Conservation (phyloP, 2,888 invertebrate species). For the Melanophora roralis region DNA sequence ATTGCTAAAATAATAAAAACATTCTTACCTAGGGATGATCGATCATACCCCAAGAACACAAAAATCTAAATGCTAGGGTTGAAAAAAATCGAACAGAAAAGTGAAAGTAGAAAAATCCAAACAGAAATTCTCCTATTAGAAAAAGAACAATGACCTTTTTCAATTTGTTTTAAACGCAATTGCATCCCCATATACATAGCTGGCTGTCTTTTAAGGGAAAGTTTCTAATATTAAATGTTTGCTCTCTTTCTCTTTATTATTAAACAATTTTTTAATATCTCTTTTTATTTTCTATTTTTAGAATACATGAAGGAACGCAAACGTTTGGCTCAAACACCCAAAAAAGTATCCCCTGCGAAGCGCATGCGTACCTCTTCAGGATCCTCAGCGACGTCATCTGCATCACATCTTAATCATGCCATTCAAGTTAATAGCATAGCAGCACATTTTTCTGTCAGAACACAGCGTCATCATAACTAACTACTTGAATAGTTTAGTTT, state of each 20-base stretch:
- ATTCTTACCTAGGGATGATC: conserved; percentile 28
- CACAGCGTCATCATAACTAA: conserved; percentile 52
- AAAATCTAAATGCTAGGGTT: conserved; percentile 12
- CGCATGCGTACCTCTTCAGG: conserved; percentile 73
- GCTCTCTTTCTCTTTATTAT: neutral
- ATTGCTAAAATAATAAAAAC: conserved; percentile 29
- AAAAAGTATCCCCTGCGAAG: conserved; percentile 75
- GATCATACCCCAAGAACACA: too few relatives aligned
- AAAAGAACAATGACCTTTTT: conserved; percentile 33
- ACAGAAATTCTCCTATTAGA: conserved; percentile 23
- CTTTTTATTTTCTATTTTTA: conserved; percentile 65
- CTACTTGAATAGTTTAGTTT: conserved; percentile 17
- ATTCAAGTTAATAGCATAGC: conserved; percentile 64
- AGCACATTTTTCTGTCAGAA: conserved; percentile 64
- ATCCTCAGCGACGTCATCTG: conserved; percentile 40
- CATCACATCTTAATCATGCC: conserved; percentile 57
- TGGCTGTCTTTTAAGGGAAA: neutral
- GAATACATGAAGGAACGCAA: conserved; percentile 78
- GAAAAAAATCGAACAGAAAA: conserved; percentile 34
- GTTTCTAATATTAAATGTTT: neutral
- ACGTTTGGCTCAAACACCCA: conserved; percentile 75
- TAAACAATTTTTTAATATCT: neutral
- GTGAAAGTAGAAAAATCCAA: conserved; percentile 9
- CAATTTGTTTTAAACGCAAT: neutral
- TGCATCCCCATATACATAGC: neutral